phyloP scores from a whole-genome alignment of 2,113 vertebrate genomes.

The Pleuronectes platessa region DNA sequence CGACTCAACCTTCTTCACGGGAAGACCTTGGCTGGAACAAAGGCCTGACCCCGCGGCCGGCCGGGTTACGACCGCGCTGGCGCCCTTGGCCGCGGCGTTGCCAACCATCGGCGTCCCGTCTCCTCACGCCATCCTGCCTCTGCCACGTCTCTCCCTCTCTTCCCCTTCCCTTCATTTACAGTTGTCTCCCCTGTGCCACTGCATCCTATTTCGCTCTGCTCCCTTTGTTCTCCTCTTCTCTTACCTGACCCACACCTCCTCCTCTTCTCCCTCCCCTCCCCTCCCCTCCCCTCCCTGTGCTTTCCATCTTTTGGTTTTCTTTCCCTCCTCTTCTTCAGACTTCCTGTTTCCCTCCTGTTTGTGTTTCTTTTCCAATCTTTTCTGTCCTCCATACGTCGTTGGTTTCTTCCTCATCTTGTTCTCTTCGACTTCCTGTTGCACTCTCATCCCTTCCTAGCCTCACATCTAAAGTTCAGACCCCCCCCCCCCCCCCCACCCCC shows the following conservation, averaged over 20 bases:
- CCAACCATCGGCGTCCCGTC: slow-evolving; percentile 43
- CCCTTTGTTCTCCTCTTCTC: background rate
- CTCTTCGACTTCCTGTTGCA: too few species aligned
- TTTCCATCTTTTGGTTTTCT: too few species aligned
- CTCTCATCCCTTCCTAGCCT: too few species aligned
- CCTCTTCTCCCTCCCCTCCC: background rate
- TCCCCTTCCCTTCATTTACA: slow-evolving; percentile 44
- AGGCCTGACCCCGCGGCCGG: slow-evolving; percentile 65
- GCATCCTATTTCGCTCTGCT: background rate
- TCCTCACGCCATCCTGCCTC: slow-evolving; percentile 52
- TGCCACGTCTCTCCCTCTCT: slow-evolving; percentile 22
- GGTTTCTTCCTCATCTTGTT: too few species aligned
- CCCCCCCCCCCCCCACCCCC: background rate
- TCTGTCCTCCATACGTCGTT: too few species aligned
- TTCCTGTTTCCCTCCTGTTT: too few species aligned
- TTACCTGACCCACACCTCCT: too few species aligned
- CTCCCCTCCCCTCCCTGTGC: too few species aligned
- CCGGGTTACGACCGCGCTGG: slow-evolving; percentile 67
- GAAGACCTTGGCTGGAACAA: slow-evolving; percentile 74
- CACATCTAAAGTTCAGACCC: too few species aligned
- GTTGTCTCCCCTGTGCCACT: slow-evolving; percentile 14
- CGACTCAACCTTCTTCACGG: slow-evolving; percentile 53
- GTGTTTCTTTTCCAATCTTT: too few species aligned
- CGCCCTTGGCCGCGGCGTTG: slow-evolving; percentile 49
- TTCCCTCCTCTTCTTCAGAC: background rate